phyloP scores from a whole-genome alignment of 2,888 invertebrate genomes.

The Watsonalla cultraria region DNA sequence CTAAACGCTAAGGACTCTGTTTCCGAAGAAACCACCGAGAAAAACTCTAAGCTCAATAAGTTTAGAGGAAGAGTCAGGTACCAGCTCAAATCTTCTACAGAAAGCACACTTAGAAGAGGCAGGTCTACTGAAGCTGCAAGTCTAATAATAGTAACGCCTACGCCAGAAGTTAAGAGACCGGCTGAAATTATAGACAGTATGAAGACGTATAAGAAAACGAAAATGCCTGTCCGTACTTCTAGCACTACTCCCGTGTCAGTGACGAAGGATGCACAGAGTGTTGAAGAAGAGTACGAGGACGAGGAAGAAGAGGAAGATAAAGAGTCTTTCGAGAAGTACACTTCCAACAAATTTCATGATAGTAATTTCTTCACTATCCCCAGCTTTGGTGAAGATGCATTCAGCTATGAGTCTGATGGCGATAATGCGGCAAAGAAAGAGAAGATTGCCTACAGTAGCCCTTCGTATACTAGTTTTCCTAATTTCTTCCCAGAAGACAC shows the following conservation, averaged over 20 bases:
- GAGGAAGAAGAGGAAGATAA: slow-evolving; percentile 50
- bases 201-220: slow-evolving; percentile 57
- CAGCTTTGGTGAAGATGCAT: slow-evolving; percentile 50
- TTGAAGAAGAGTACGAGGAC: slow-evolving; percentile 45
- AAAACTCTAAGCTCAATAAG: slow-evolving; percentile 67
- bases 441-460: slow-evolving; percentile 47
- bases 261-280: slow-evolving; percentile 28
- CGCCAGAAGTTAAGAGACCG: slow-evolving; percentile 60
- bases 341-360: slow-evolving; percentile 72
- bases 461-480: slow-evolving; percentile 50
- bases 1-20: slow-evolving; percentile 58
- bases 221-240: slow-evolving; percentile 42
- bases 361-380: slow-evolving; percentile 74
- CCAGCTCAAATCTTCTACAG: slow-evolving; percentile 46
- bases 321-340: slow-evolving; percentile 61
- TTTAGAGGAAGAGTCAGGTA: slow-evolving; percentile 65
- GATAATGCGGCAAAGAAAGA: slow-evolving; percentile 46
- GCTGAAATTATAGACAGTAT: slow-evolving; percentile 62
- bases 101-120: slow-evolving; percentile 35
- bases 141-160: slow-evolving; percentile 63
- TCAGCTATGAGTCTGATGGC: slow-evolving; percentile 36
- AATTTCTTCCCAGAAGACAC: slow-evolving; percentile 52
- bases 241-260: slow-evolving; percentile 37
- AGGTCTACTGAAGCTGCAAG: slow-evolving; percentile 44
- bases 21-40: slow-evolving; percentile 64